Base-by-base conservation (phyloP, 2,113 vertebrate species). In the Zapus hudsonius region DNA sequence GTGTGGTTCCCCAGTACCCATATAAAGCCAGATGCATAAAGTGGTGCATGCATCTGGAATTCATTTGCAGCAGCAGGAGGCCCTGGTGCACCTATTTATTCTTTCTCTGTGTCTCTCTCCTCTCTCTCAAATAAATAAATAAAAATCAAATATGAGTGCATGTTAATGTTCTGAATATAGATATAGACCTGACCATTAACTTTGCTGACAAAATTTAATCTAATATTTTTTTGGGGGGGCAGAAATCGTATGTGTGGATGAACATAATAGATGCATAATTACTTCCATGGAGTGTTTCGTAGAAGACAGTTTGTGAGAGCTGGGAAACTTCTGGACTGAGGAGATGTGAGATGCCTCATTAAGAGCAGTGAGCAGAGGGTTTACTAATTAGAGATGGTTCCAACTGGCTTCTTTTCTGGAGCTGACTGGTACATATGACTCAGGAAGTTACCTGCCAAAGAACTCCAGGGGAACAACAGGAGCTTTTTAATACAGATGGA, bases 391-490 rank as follows among this genome's bases (percentile, higher is more conserved):
- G 40, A 85, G 36, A 38, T 38, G 3, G 44, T 80, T 75, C n/a
- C 36, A 29, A 55, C n/a, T 11, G 47, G 7, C 22, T 27, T 91
- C n/a, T 95, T 94, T 66, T 57, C 96, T 90, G 59, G 78, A 92
- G 57, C 36, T 47, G 83, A 44, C 69, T 82, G 84, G 69, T 76
- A 0, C 38, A 4, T 40, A 63, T 17, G 63, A 72, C 84, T 96
- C 59, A 44, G 82, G 84, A 42, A 92, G 57, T n/a, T n/a, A n/a
- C n/a, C n/a, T n/a, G n/a, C n/a, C n/a, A n/a, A n/a, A n/a, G n/a
- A n/a, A n/a, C n/a, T n/a, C n/a, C n/a, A n/a, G n/a, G n/a, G n/a
- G n/a, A n/a, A n/a, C 93, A 95, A 79, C 75, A 0, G 73, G 74
- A 52, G 66, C 47, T 55, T 82, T 84, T 91, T 64, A 52, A 80